phyloP scores from a whole-genome alignment of 2,797 vertebrate genomes.

The Adrianichthys oophorus region DNA sequence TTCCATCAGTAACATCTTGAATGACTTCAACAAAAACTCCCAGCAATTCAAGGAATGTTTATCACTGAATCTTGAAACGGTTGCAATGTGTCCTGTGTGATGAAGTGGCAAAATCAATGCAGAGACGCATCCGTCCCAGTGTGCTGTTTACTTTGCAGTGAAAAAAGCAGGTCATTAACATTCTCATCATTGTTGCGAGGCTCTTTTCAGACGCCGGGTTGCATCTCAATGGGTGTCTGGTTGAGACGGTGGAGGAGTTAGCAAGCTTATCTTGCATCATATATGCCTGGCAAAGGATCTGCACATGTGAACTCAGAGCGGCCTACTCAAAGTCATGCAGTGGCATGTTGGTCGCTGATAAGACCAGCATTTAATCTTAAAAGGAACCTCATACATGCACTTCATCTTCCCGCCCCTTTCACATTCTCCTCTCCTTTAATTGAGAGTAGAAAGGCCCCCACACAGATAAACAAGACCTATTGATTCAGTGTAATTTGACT shows the following conservation, averaged over 20 bases:
- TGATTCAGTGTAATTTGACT: slow-evolving; percentile 74
- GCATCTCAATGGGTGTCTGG: slow-evolving; percentile 65
- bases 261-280: slow-evolving; percentile 57
- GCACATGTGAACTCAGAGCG: slow-evolving; percentile 20
- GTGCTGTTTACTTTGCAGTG: slow-evolving; percentile 63
- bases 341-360: slow-evolving; percentile 18
- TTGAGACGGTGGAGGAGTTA: slow-evolving; percentile 60
- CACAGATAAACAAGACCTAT: slow-evolving; percentile 70
- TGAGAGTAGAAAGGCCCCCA: slow-evolving; percentile 54
- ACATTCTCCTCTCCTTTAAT: slow-evolving; percentile 53
- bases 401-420: not conserved
- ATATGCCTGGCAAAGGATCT: slow-evolving; percentile 16
- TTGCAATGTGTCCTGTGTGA: slow-evolving; percentile 38
- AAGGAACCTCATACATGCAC: not conserved
- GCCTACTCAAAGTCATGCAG: slow-evolving; percentile 15
- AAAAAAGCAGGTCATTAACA: slow-evolving; percentile 61
- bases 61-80: slow-evolving; percentile 28
- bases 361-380: slow-evolving; percentile 23
- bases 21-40: slow-evolving; percentile 10
- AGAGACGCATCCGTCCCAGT: slow-evolving; percentile 31
- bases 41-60: slow-evolving; percentile 51
- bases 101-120: slow-evolving; percentile 49
- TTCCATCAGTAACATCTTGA: not conserved
- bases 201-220: slow-evolving; percentile 38
- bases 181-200: slow-evolving; percentile 63